A percentile compares a stretch with the other conserved stretches of the same genome.
phyloP scores from a whole-genome alignment of 2,888 invertebrate species.

The Erebia epiphron region DNA sequence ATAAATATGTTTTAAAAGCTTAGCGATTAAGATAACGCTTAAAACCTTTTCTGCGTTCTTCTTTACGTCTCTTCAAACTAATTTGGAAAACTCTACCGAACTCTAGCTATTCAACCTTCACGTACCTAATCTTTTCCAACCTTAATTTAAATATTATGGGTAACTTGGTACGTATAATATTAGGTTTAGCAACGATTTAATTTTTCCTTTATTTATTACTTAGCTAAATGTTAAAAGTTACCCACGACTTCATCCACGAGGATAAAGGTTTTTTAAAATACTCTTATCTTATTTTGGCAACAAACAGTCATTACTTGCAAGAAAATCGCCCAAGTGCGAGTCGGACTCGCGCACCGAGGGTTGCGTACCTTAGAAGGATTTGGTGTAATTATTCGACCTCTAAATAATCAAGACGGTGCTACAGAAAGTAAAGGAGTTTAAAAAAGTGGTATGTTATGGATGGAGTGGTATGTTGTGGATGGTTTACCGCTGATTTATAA shows the following conservation, averaged over 20 bases:
- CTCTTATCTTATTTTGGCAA: too few species aligned
- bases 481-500: too few species aligned
- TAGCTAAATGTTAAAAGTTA: not conserved
- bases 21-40: constrained; percentile 57
- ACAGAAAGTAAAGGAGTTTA: too few species aligned
- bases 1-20: constrained; percentile 75
- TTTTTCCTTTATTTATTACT: not conserved
- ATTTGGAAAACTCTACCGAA: constrained; percentile 14
- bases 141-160: constrained; percentile 22
- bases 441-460: too few species aligned
- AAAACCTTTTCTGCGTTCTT: constrained; percentile 49
- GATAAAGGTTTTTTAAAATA: too few species aligned
- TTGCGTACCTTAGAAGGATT: too few species aligned
- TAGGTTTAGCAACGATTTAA: not conserved
- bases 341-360: too few species aligned
- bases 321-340: too few species aligned
- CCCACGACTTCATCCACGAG: not conserved
- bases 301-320: too few species aligned
- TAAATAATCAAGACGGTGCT: too few species aligned
- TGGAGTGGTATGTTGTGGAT: too few species aligned
- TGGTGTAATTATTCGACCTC: too few species aligned
- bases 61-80: constrained; percentile 48
- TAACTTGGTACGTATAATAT: not conserved
- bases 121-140: constrained; percentile 19
- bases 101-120: constrained; percentile 7